A percentile compares a stretch with the other conserved stretches of the same genome.
These are phyloP conservation scores for Incurvaria masculella DNA, from an alignment of 2,888 invertebrate genomes.

Conservation along the genomic window DNA sequence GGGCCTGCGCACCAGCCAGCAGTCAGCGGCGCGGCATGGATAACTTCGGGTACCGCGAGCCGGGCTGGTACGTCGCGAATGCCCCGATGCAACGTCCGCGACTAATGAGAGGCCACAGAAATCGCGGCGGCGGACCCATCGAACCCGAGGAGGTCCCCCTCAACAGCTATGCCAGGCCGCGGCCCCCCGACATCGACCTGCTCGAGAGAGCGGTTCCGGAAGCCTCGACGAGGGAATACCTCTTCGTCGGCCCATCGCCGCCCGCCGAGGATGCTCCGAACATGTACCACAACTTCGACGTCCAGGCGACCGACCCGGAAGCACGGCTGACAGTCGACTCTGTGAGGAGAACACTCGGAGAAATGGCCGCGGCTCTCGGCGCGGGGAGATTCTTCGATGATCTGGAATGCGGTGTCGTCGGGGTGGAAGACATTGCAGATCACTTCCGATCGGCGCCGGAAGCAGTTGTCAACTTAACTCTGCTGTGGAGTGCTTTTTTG, in stretches of 20 bases:
- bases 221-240: conserved; percentile 56
- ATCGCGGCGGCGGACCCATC: conserved; percentile 37
- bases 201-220: conserved; percentile 60
- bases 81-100: conserved; percentile 23
- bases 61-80: conserved; percentile 37
- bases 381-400: conserved; percentile 71
- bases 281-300: conserved; percentile 74
- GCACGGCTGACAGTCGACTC: conserved; percentile 70
- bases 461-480: conserved; percentile 66
- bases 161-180: conserved; percentile 39
- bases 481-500: conserved; percentile 71
- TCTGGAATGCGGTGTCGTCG: conserved; percentile 66
- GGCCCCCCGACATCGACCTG: conserved; percentile 31
- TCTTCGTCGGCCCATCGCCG: conserved; percentile 76
- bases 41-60: conserved; percentile 62
- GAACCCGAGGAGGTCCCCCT: conserved; percentile 55
- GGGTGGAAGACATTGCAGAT: conserved; percentile 55
- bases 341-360: conserved; percentile 64
- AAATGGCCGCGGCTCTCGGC: conserved; percentile 64
- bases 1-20: conserved; percentile 17
- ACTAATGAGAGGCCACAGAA: conserved; percentile 42
- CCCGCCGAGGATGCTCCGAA: conserved; percentile 77
- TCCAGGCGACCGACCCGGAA: conserved; percentile 64
- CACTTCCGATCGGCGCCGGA: conserved; percentile 61
- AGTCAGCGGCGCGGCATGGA: conserved; percentile 51